Evolutionary conservation across 2,113 vertebrate species (phyloP), one percentile per base, ranked within the genome.

Genomic region (Carassius gibelio): DNA sequence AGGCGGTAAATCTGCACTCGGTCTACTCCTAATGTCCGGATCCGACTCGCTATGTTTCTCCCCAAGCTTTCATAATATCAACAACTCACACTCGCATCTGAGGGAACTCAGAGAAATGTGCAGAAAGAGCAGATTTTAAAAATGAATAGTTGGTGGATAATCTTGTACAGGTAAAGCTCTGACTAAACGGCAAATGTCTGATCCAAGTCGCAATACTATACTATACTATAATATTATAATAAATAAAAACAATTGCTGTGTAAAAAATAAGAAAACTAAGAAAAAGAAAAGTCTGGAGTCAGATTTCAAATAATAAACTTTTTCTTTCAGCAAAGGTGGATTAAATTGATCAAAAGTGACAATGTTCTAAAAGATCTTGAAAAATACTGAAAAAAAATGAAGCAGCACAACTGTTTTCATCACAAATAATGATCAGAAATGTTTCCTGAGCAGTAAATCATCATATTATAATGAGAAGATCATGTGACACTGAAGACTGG

Each of bases 71-170:
- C 61, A 3, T 69, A 30, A 69, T 57, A 55, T 79, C 76, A 75
- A 62, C 15, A 61, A 45, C 42, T 69, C 30, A 21, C 75, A n/a
- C 55, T 84, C 68, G 34, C 17, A 42, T 75, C 45, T 30, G 84
- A 66, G 62, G 34, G 45, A 80, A 57, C 23, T 0, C 45, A 80
- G 38, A 75, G 64, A 45, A 84, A 84, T 78, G 76, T 82, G 85
- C 82, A 81, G 76, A 75, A 76, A 71, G 82, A 75, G 77, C 69
- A 74, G 75, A 52, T 48, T 74, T 62, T 48, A 34, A 34, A 62
- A 75, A 75, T 62, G 21, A 55, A 14, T n/a, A 77, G 50, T 15
- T 19, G 26, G 75, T 34, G 36, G 66, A 88, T 79, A 79, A 76
- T 48, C 71, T 14, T 5, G 14, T 42, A 13, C n/a, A 50, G 42